These are phyloP conservation scores for Macaria notata DNA, from an alignment of 2,888 invertebrate genomes.

Conservation along the genomic window DNA sequence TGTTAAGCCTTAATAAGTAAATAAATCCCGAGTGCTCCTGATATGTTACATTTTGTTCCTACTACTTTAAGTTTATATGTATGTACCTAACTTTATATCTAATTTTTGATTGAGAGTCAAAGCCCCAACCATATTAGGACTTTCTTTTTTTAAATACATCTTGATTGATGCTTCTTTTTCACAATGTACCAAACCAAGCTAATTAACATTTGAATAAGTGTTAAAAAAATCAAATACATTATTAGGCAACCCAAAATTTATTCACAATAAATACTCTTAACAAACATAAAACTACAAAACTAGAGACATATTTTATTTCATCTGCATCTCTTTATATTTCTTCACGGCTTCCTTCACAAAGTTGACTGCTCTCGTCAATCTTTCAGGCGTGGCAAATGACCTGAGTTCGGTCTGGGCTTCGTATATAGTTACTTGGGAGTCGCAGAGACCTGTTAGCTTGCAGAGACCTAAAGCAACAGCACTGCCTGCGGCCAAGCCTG, in stretches of 20 bases:
- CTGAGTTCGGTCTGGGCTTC: conserved; percentile 57
- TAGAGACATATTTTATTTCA: not conserved
- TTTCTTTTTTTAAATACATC: too few species aligned
- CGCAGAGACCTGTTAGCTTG: conserved; percentile 76
- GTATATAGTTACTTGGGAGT: conserved; percentile 31
- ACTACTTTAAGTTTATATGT: too few species aligned
- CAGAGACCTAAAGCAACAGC: conserved; percentile 75
- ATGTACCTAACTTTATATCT: too few species aligned
- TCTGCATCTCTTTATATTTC: conserved; percentile 57
- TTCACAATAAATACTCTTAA: not conserved
- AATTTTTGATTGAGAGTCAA: too few species aligned
- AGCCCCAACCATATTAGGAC: too few species aligned
- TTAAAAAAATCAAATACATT: too few species aligned
- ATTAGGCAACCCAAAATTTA: not conserved
- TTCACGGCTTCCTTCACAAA: conserved; percentile 78
- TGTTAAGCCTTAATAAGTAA: too few species aligned
- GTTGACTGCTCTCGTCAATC: conserved; percentile 70
- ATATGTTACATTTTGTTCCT: too few species aligned
- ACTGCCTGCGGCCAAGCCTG: conserved; percentile 43
- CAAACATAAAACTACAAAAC: conserved; percentile 11
- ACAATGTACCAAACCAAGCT: too few species aligned
- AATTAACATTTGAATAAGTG: too few species aligned
- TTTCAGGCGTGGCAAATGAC: conserved; percentile 75
- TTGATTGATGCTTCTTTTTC: too few species aligned
- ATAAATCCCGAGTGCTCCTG: too few species aligned